Evolutionary conservation across 2,113 vertebrate species (phyloP), one percentile per base, ranked within the genome.

Genomic region (Grammomys surdaster): DNA sequence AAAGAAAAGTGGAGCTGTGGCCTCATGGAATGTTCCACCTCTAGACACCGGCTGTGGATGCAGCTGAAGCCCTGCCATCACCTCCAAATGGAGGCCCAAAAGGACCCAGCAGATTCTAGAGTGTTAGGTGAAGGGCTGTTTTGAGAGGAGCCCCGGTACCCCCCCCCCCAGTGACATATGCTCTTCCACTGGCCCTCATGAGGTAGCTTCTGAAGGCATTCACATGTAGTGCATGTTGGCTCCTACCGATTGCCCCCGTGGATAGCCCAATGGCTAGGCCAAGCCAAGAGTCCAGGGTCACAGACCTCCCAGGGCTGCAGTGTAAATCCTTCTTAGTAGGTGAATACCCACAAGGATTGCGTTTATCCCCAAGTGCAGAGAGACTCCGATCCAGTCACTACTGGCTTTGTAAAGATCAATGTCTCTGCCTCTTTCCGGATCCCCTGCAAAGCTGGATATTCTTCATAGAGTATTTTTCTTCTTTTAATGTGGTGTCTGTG

Each of bases 1-100:
- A 28, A 54, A 95, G 86, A 60, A 95, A 95, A 1, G 2, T 88
- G 93, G 91, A 96, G 54, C 63, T 54, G 40, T 36, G 69, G 90
- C 56, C 89, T 43, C 28, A 12, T 73, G 93, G 92, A 7, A 3
- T 12, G 3, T 22, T 48, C 28, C 43, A 51, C 17, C 46, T 72
- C 24, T 36, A 22, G 43, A 20, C 36, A 5, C 0, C 20, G 72
- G 7, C 5, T n/a, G 10, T 5, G 8, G 13, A 31, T 65, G 26
- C 1, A 12, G 26, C 51, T 7, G 19, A n/a, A 48, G 46, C 31
- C 76, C 2, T 0, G 16, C 40, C 17, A 46, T 60, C 16, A 2
- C n/a, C 26, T 36, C 72, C 24, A 46, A 7, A 33, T 36, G 26
- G 73, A 33, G 4, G 56, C 76, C 65, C 11, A 0, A 3, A 4